Percentiles rank a stretch among this genome's conserved stretches.
Evolutionary conservation across 2,888 invertebrate species (phyloP).

Genomic region (Phragmatobia fuliginosa): DNA sequence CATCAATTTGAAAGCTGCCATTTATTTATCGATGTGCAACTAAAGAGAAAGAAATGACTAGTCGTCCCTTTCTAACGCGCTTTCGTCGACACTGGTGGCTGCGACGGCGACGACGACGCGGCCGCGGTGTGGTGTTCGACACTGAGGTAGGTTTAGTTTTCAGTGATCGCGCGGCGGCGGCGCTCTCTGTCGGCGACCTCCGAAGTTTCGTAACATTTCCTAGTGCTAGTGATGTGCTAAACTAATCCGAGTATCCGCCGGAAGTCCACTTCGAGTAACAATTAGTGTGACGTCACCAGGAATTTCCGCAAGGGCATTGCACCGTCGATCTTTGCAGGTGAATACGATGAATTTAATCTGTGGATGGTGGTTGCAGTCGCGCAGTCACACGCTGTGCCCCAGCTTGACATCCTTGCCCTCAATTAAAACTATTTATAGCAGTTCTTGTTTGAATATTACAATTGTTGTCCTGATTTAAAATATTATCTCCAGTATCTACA

Average conservation of each 20-base stretch:
- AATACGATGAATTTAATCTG: slow-evolving; percentile 60
- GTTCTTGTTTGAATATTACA: slow-evolving; percentile 75
- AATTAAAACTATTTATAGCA: slow-evolving; percentile 80
- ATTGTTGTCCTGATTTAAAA: slow-evolving; percentile 57
- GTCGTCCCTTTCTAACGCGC: slow-evolving; percentile 80
- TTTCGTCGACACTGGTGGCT: slow-evolving; percentile 67
- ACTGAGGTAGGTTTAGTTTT: slow-evolving; percentile 79
- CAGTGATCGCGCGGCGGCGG: slow-evolving; percentile 79
- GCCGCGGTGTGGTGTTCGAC: slow-evolving; percentile 58
- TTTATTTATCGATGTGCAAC: slow-evolving; percentile 67
- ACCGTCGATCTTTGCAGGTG: slow-evolving; percentile 62
- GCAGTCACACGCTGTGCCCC: slow-evolving; percentile 59
- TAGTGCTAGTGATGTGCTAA: slow-evolving; percentile 81
- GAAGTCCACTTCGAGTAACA: slow-evolving; percentile 62
- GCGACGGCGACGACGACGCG: slow-evolving; percentile 40
- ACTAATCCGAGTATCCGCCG: slow-evolving; percentile 62
- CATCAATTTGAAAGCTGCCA: slow-evolving; percentile 71
- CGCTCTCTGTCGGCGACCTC: slow-evolving; percentile 82
- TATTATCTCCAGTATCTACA: slow-evolving; percentile 42
- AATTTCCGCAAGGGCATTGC: slow-evolving; percentile 59
- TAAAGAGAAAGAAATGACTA: slow-evolving; percentile 78
- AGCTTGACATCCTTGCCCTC: slow-evolving; percentile 81
- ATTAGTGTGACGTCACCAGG: slow-evolving; percentile 56
- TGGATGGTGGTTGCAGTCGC: slow-evolving; percentile 55
- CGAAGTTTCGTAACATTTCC: slow-evolving; percentile 72